Percentiles rank a stretch among this genome's conserved stretches.
Conservation (phyloP, 2,113 vertebrate genomes). For the Thalassarche chlororhynchos region DNA sequence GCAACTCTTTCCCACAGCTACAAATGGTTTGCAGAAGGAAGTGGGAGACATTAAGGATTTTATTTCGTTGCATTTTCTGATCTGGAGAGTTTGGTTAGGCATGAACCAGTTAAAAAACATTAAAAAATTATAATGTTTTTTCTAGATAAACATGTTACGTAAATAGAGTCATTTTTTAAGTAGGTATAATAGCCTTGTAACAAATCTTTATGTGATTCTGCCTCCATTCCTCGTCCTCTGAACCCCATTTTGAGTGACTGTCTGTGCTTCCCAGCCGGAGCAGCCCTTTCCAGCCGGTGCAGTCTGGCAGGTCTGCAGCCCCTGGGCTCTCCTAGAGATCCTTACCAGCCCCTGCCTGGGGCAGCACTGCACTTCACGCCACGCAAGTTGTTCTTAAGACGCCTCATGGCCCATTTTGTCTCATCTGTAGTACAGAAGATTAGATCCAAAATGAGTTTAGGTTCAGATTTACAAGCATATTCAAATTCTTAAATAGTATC, state of each 20-base stretch:
- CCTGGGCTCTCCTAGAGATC: background rate
- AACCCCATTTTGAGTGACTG: background rate
- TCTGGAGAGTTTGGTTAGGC: background rate
- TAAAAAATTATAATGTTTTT: background rate
- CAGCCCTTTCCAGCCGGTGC: background rate
- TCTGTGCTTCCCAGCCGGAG: background rate
- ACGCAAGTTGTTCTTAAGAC: background rate
- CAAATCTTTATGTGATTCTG: background rate
- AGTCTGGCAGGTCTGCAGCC: background rate
- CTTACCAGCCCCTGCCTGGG: background rate
- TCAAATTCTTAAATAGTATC: background rate
- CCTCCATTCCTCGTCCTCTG: background rate
- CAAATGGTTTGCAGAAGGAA: background rate
- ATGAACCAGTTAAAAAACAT: background rate
- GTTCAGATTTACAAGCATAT: background rate
- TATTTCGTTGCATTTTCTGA: background rate
- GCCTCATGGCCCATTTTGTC: background rate
- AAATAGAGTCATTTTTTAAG: background rate
- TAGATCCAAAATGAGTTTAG: background rate
- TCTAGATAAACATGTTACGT: background rate
- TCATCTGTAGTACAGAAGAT: background rate
- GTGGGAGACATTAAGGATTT: background rate
- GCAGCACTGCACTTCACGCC: accelerated
- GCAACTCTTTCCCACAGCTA: background rate
- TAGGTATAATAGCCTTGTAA: background rate